Base-by-base conservation (phyloP, 2,888 invertebrate species). In the Drosophila demipolita region DNA sequence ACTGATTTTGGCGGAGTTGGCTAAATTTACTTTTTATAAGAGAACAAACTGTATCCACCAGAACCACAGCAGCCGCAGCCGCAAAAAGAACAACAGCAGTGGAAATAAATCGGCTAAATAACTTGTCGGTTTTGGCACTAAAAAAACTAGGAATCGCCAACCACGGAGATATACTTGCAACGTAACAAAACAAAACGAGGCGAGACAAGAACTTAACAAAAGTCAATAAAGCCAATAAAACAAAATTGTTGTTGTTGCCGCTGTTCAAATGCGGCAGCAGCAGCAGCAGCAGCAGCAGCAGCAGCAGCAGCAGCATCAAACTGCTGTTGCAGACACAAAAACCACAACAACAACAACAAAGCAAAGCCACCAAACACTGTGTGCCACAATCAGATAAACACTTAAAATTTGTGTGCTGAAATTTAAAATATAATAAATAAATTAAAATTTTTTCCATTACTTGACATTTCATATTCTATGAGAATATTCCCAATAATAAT, bases 151-250 rank as follows among this genome's bases (percentile, higher is more conserved):
- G 69, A 73, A 69, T 66, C 70, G 74, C 77, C 66, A 70, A 63
- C 69, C 70, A 49, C 53, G 48, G 26, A 26, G 26, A 76, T 73
- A 73, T 77, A 63, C 75, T 64, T 53, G 29, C 49, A 20, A 26
- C 15, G 42, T 50, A 45, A 45, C 35, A 45, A 23, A 23, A 23
- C 52, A 54, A 58, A 78, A 45, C 70, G 66, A 68, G 54, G 66
- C 66, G 70, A 83, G 82, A 71, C 60, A 70, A 88, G 86, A 88
- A 86, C 83, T 83, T 75, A 80, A 80, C 83, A 88, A 88, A 83
- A 87, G 88, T 86, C 88, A 89, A 89, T 89, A 87, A 86, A 87
- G 88, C 86, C 89, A 89, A 87, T 88, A 86, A 88, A 85, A 74
- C 70, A 80, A 76, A 74, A 71, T 72, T 73, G 67, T 66, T 73